Conservation (phyloP, 2,888 invertebrate genomes). For the Cartodere bifasciata region DNA sequence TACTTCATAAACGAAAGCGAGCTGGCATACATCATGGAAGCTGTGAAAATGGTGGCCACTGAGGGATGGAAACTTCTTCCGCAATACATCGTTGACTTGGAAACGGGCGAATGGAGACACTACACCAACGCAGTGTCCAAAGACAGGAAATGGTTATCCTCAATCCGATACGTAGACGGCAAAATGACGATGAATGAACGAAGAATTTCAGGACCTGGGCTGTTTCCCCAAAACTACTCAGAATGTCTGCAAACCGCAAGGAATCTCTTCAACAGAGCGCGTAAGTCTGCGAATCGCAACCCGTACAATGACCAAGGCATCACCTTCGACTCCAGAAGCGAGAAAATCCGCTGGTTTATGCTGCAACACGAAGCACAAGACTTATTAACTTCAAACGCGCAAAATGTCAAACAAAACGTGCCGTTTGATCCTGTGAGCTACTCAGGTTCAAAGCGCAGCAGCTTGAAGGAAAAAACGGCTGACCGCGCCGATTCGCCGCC, state of each 20-base stretch:
- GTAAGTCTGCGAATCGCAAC: conserved; percentile 62
- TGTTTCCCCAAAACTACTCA: conserved; percentile 60
- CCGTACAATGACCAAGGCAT: conserved; percentile 62
- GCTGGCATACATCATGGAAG: conserved; percentile 69
- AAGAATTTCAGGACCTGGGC: conserved; percentile 55
- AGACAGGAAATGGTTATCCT: conserved; percentile 72
- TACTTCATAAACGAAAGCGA: conserved; percentile 73
- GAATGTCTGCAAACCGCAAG: conserved; percentile 70
- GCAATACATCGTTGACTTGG: conserved; percentile 73
- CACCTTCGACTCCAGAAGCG: conserved; percentile 54
- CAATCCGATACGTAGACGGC: conserved; percentile 53
- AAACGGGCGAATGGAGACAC: conserved; percentile 85
- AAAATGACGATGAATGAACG: conserved; percentile 63
- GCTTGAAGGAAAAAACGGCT: conserved; percentile 12
- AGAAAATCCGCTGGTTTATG: conserved; percentile 76
- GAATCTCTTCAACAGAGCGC: conserved; percentile 61
- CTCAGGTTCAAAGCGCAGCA: conserved; percentile 26
- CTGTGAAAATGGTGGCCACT: conserved; percentile 74
- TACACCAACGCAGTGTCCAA: conserved; percentile 64
- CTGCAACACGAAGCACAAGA: conserved; percentile 77
- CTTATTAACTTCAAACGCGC: conserved; percentile 57
- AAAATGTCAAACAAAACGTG: conserved; percentile 62
- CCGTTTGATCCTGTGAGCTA: conserved; percentile 59
- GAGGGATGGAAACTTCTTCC: conserved; percentile 84
- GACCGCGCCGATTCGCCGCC: conserved; percentile 6